Percentiles rank a stretch among this genome's conserved stretches.
These are phyloP conservation scores for Drosophila siamana DNA, from an alignment of 2,888 invertebrate species.

Conservation along the genomic window DNA sequence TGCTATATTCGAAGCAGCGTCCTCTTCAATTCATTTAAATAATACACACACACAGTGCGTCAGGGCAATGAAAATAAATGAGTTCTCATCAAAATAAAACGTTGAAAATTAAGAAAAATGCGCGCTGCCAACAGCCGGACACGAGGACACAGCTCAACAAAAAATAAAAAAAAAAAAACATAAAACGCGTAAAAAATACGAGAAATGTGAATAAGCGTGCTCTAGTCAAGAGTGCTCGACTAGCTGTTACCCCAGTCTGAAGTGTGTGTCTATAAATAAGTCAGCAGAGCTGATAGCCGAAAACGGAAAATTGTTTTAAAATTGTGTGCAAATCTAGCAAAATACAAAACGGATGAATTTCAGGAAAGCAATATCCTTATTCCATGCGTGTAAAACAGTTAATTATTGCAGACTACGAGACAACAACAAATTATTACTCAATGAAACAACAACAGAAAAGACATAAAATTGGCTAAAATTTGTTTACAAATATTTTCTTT, in stretches of 20 bases:
- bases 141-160: constrained; percentile 31
- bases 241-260: constrained; percentile 5
- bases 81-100: constrained; percentile 77
- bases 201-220: constrained; percentile 8
- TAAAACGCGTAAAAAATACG: constrained; percentile 30
- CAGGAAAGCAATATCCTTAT: too few species aligned
- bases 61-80: constrained; percentile 78
- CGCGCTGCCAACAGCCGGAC: constrained; percentile 34
- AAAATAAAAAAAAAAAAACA: constrained; percentile 34
- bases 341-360: not conserved
- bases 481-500: too few species aligned
- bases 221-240: constrained; percentile 9
- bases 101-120: constrained; percentile 80
- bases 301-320: not conserved
- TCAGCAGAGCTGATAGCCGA: not conserved
- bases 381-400: too few species aligned
- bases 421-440: too few species aligned
- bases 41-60: constrained; percentile 17
- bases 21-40: constrained; percentile 55
- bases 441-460: too few species aligned
- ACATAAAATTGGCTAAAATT: too few species aligned
- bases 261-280: not conserved
- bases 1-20: constrained; percentile 35
- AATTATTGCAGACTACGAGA: too few species aligned
- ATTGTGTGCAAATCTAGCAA: not conserved